Base-by-base conservation (phyloP, 23 tunicate species). In the Aplidium turbinatum region DNA sequence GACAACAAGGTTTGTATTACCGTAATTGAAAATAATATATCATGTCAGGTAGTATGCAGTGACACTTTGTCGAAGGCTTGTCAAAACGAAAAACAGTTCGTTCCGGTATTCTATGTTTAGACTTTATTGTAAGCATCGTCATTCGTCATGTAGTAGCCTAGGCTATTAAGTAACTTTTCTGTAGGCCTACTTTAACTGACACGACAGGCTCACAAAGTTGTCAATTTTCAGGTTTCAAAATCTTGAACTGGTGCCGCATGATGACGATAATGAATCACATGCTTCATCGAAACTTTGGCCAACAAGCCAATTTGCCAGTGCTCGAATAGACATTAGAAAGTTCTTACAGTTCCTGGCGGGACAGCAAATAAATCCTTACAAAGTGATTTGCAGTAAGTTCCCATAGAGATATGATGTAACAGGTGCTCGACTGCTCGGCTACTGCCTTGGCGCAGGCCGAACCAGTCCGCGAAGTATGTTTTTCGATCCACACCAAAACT, bases 341-440 rank as follows among this genome's bases (percentile, higher is more conserved):
- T 84, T 84, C 57, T 57, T 79, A 24, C 97, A 91, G 70, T 78
- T 91, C 72, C 66, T 91, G 22, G 71, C 86, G 5, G 82, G 97
- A 25, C 97, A 91, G 56, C 82, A 77, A 39, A 78, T 91, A 0
- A 91, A 91, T 42, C 97, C 97, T 63, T 73, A 78, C 74, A 84
- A 77, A 74, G 97, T 84, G 11, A 74, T 91, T n/a, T 91, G 97
- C 56, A 91, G 97, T 91, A 84, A 79, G 97, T 82, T 16, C 16
- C 50, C n/a, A n/a, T n/a, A n/a, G n/a, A n/a, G n/a, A n/a, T n/a
- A n/a, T n/a, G n/a, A n/a, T n/a, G n/a, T n/a, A n/a, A n/a, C n/a
- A n/a, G n/a, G n/a, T n/a, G n/a, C n/a, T n/a, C n/a, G n/a, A n/a
- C n/a, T n/a, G n/a, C n/a, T n/a, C n/a, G n/a, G n/a, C n/a, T n/a